Evolutionary conservation across 2,888 invertebrate species (phyloP).

Genomic region (Acronicta psi): DNA sequence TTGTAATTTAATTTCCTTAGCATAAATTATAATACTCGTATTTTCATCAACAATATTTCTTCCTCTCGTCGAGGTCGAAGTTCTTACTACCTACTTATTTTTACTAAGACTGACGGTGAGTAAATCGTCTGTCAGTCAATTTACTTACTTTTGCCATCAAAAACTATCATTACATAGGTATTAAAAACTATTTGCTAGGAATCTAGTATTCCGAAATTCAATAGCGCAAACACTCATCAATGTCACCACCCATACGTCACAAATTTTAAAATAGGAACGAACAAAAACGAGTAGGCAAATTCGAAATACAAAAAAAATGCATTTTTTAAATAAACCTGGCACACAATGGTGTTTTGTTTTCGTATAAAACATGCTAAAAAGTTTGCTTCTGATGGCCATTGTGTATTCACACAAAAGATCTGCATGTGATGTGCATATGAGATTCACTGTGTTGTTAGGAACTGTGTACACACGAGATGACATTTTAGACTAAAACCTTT

Average conservation of each 20-base stretch:
- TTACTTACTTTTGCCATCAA: too few species aligned
- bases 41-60: too few species aligned
- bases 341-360: constrained; percentile 63
- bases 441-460: constrained; percentile 25
- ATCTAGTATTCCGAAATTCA: neutral
- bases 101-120: too few species aligned
- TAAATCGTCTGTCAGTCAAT: too few species aligned
- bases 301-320: constrained; percentile 27
- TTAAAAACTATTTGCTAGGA: too few species aligned
- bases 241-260: neutral
- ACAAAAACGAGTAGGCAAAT: constrained; percentile 2
- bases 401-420: constrained; percentile 60
- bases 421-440: constrained; percentile 58
- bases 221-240: neutral
- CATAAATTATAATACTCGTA: too few species aligned
- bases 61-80: too few species aligned
- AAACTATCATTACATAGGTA: too few species aligned
- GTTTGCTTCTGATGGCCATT: constrained; percentile 65
- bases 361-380: constrained; percentile 64
- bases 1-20: too few species aligned
- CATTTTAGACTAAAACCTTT: neutral
- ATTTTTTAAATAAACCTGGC: constrained; percentile 39
- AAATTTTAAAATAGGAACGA: constrained; percentile 4
- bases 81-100: too few species aligned
- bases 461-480: neutral